Evolutionary conservation across 2,888 invertebrate species (phyloP).

Genomic region (Lapara coniferarum): DNA sequence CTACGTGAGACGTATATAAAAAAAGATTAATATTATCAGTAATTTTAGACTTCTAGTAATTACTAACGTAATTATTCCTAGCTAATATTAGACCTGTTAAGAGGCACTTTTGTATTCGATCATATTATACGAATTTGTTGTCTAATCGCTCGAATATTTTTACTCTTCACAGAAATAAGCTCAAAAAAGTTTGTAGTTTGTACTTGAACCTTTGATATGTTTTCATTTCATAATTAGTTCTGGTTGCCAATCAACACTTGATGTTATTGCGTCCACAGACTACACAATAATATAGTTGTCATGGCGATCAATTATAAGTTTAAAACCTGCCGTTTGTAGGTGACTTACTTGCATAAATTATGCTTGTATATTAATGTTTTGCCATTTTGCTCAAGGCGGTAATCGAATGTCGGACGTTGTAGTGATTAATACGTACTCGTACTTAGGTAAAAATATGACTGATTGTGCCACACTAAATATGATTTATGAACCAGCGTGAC

Average conservation of each 20-base stretch:
- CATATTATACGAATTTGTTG: too few species aligned
- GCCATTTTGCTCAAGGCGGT: conserved; percentile 37
- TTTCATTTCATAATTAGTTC: not conserved
- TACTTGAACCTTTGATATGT: not conserved
- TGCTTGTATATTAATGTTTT: conserved; percentile 40
- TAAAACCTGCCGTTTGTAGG: conserved; percentile 30
- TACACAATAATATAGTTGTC: conserved; percentile 7
- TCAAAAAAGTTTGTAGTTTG: too few species aligned
- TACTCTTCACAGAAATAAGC: too few species aligned
- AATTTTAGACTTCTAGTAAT: too few species aligned
- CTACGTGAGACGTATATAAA: too few species aligned
- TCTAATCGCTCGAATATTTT: too few species aligned
- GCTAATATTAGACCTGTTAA: too few species aligned
- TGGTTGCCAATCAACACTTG: not conserved
- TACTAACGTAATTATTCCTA: too few species aligned
- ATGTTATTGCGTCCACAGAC: not conserved
- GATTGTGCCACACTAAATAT: not conserved
- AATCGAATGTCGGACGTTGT: not conserved
- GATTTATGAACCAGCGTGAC: conserved; percentile 8
- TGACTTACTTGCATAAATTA: conserved; percentile 48
- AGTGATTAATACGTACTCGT: not conserved
- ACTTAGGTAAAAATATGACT: not conserved
- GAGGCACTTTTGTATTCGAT: too few species aligned
- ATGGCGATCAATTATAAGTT: not conserved
- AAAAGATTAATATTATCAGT: not conserved